These are phyloP conservation scores for Rhodophaea formosa DNA, from an alignment of 2,888 invertebrate species.

Conservation along the genomic window DNA sequence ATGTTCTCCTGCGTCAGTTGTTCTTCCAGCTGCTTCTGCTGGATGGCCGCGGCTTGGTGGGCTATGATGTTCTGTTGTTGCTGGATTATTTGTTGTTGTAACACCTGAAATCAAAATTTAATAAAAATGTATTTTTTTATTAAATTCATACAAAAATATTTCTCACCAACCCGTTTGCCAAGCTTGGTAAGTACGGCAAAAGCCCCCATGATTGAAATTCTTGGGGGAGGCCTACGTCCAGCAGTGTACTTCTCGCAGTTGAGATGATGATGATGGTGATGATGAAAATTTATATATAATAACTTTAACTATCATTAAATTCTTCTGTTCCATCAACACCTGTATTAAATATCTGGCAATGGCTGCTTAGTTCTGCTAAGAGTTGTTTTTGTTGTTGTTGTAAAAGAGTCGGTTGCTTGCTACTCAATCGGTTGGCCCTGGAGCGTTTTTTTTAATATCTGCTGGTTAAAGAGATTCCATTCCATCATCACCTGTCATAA, in stretches of 20 bases:
- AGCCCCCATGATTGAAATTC: no score
- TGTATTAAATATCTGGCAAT: slow-evolving; percentile 55
- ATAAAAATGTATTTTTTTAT: no score
- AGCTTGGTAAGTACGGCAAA: no score
- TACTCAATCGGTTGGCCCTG: slow-evolving; percentile 65
- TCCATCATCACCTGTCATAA: neutral
- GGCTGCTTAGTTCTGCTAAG: slow-evolving; percentile 62
- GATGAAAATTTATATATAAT: no score
- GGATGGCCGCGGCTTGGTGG: slow-evolving; percentile 73
- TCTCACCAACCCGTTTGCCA: no score
- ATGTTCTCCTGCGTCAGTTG: slow-evolving; percentile 65
- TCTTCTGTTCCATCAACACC: no score
- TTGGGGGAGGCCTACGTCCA: no score
- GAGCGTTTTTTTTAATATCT: slow-evolving; percentile 62
- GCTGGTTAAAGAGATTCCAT: slow-evolving; percentile 31
- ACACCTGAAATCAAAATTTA: neutral
- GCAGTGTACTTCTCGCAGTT: no score
- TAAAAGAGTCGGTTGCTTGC: slow-evolving; percentile 52
- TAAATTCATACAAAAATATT: no score
- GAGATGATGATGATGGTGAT: no score
- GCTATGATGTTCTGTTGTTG: slow-evolving; percentile 71
- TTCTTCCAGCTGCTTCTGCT: slow-evolving; percentile 71
- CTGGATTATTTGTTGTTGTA: slow-evolving; percentile 77
- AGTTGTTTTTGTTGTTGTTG: slow-evolving; percentile 63
- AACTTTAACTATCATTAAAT: no score